Evolutionary conservation across 2,888 invertebrate species (phyloP), one percentile per base, ranked within the genome.

Genomic region (Liodrosophila aerea): DNA sequence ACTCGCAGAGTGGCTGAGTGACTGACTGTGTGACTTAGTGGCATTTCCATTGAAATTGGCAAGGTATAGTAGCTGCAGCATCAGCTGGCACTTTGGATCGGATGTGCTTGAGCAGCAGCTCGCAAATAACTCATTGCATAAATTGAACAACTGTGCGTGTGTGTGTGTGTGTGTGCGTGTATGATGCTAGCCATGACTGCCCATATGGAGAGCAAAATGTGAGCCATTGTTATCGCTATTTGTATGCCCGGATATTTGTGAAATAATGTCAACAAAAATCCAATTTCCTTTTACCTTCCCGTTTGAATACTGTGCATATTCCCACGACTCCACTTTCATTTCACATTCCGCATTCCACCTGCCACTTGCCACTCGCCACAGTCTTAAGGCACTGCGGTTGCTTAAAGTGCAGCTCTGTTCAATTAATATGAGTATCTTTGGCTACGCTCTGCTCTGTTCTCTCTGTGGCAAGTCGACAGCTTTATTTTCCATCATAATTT

Each of bases 211-310:
- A 9, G 13, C n/a, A 3, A 37, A 18, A 7, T 15, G 30, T 13
- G 9, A 36, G 70, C 33, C 60, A 61, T 71, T 71, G 71, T 71
- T 63, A 45, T 66, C 53, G 71, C 56, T 49, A 63, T 66, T 66
- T 61, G 58, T 64, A 16, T 18, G 58, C 58, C 76, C 81, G 84
- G 85, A 85, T 85, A 73, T 81, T 81, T 78, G 65, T 62, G 62
- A 73, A 80, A 84, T 80, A 81, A 70, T 76, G 76, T 72, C 74
- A 76, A 85, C 84, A 85, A 84, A 81, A 84, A 84, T 85, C 74
- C 78, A 84, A 84, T 85, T 85, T 85, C 85, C 81, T 74, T 64
- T 69, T 62, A 74, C 74, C 72, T 83, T 81, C 81, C 76, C 70
- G 63, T 77, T 69, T 65, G 63, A 65, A 64, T 65, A 68, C 59